Evolutionary conservation across 2,797 vertebrate genomes (phyloP).

Genomic region (Podarcis siculus): DNA sequence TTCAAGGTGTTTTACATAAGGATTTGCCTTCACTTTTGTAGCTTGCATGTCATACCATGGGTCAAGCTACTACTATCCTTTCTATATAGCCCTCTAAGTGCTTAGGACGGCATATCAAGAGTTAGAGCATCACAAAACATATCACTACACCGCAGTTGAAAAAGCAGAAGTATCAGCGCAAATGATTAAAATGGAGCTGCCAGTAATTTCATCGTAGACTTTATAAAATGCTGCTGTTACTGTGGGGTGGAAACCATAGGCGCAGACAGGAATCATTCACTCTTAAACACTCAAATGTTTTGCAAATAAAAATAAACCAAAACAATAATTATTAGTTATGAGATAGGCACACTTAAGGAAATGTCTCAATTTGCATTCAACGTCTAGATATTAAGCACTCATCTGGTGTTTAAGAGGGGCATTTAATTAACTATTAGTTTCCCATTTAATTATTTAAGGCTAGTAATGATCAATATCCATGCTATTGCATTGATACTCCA

Average conservation of each 20-base stretch:
- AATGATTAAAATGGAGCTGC: background rate
- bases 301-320: slow-evolving; percentile 38
- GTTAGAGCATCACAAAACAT: background rate
- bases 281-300: background rate
- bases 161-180: background rate
- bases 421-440: slow-evolving; percentile 75
- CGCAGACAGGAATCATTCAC: background rate
- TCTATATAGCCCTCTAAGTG: background rate
- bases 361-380: slow-evolving; percentile 60
- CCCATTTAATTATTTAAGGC: slow-evolving; percentile 68
- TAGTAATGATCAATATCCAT: slow-evolving; percentile 60
- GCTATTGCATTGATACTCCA: slow-evolving; percentile 45
- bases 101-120: background rate
- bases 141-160: background rate
- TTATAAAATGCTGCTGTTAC: background rate
- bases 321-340: slow-evolving; percentile 47
- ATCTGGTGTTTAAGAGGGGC: slow-evolving; percentile 45
- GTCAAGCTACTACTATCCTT: background rate
- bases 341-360: slow-evolving; percentile 35
- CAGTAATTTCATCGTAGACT: background rate
- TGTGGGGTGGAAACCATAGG: background rate
- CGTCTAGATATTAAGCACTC: slow-evolving; percentile 49
- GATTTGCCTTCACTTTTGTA: background rate
- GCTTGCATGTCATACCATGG: background rate
- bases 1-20: background rate